phyloP scores from a whole-genome alignment of 2,888 invertebrate genomes.

The Drosophila quinaria region DNA sequence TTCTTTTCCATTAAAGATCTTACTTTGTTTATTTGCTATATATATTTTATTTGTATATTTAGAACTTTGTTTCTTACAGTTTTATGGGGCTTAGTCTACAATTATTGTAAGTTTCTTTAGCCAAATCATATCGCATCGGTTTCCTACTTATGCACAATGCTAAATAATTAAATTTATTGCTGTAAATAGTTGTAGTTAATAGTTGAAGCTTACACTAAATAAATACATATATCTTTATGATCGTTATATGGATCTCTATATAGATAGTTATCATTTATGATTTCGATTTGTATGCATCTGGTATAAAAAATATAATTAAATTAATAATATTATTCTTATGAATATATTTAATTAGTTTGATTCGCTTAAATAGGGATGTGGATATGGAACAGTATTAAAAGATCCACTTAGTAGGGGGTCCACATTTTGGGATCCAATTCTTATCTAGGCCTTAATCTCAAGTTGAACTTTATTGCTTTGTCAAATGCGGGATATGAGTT shows the following conservation, averaged over 20 bases:
- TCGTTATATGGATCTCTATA: not conserved
- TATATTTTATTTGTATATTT: slow-evolving; percentile 25
- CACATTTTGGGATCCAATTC: slow-evolving; percentile 16
- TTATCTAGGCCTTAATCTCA: slow-evolving; percentile 66
- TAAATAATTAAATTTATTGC: slow-evolving; percentile 28
- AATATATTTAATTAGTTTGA: slow-evolving; percentile 34
- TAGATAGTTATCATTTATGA: slow-evolving; percentile 5
- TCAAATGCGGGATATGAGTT: slow-evolving; percentile 59
- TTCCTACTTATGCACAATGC: slow-evolving; percentile 48
- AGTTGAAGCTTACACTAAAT: slow-evolving; percentile 26
- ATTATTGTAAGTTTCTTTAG: slow-evolving; percentile 65
- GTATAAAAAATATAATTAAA: slow-evolving; percentile 42
- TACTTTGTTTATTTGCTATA: slow-evolving; percentile 62
- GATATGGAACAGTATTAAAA: slow-evolving; percentile 68
- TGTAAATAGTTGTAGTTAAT: slow-evolving; percentile 52
- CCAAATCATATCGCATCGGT: slow-evolving; percentile 47
- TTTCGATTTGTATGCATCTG: slow-evolving; percentile 12
- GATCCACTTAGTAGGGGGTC: slow-evolving; percentile 23
- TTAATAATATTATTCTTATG: slow-evolving; percentile 10
- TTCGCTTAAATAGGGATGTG: slow-evolving; percentile 59
- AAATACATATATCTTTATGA: slow-evolving; percentile 19
- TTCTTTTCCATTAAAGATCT: not conserved
- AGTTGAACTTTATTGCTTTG: slow-evolving; percentile 80
- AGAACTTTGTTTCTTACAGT: slow-evolving; percentile 32
- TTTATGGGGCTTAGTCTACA: slow-evolving; percentile 28